phyloP scores from a whole-genome alignment of 1,140 invertebrate species.

The Mycetomoellerius zeteki region DNA sequence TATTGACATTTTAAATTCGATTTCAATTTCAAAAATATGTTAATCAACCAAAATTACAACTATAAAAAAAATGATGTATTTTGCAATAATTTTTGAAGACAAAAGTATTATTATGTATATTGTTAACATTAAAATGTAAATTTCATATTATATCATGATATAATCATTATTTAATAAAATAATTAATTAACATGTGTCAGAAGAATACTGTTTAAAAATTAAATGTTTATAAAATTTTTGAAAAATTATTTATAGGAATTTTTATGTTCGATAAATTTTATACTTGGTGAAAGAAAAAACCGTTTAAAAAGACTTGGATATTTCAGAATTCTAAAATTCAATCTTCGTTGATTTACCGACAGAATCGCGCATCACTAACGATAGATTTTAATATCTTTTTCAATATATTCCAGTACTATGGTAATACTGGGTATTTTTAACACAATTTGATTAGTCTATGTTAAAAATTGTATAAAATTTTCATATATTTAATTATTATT shows the following conservation, averaged over 20 bases:
- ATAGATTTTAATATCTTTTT: neutral
- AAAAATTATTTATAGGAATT: neutral
- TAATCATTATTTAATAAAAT: neutral
- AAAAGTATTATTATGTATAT: neutral
- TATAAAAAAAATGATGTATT: neutral
- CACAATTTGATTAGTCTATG: neutral
- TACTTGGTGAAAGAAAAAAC: neutral
- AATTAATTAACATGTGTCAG: neutral
- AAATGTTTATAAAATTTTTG: neutral
- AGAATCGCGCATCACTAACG: neutral
- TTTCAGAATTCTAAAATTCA: neutral
- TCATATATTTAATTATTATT: neutral
- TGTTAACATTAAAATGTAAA: constrained; percentile 5
- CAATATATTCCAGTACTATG: neutral
- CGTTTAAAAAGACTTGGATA: neutral
- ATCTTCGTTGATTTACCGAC: constrained; percentile 24
- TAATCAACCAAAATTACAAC: neutral
- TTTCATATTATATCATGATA: neutral
- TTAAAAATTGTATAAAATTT: neutral
- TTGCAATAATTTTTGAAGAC: neutral
- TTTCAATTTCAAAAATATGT: neutral
- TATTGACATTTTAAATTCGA: neutral
- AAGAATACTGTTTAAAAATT: neutral
- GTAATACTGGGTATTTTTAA: neutral
- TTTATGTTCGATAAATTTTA: neutral